Evolutionary conservation across 1,140 invertebrate genomes (phyloP).

Genomic region (Euwallacea similis): DNA sequence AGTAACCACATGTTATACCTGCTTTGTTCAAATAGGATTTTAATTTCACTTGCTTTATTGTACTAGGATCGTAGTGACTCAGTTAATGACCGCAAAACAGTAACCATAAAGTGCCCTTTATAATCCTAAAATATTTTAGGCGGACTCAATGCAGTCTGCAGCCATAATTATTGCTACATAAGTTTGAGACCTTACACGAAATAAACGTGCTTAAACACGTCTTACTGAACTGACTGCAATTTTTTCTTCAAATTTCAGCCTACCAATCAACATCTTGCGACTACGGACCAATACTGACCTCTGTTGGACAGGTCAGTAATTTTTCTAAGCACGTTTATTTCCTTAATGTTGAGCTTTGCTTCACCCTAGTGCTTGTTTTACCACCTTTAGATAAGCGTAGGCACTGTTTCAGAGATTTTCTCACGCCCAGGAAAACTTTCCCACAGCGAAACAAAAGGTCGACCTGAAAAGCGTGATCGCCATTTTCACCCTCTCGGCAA

Average conservation of each 20-base stretch:
- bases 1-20: too few relatives aligned
- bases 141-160: too few relatives aligned
- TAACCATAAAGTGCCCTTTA: too few relatives aligned
- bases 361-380: slow-evolving; percentile 3
- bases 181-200: not conserved
- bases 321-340: slow-evolving; percentile 45
- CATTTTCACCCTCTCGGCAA: slow-evolving; percentile 27
- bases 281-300: slow-evolving; percentile 55
- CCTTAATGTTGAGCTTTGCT: not conserved
- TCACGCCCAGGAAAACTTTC: slow-evolving; percentile 8
- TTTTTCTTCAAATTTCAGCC: slow-evolving; percentile 54
- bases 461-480: slow-evolving; percentile 8
- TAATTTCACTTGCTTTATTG: too few relatives aligned
- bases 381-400: too few relatives aligned
- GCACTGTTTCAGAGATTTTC: slow-evolving; percentile 3
- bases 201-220: slow-evolving; percentile 15
- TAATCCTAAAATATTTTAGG: too few relatives aligned
- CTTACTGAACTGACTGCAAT: not conserved
- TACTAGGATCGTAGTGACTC: too few relatives aligned
- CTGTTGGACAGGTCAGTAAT: slow-evolving; percentile 55
- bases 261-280: slow-evolving; percentile 54
- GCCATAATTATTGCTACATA: too few relatives aligned
- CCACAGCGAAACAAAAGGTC: slow-evolving; percentile 13
- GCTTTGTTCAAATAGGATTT: too few relatives aligned
- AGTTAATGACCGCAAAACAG: too few relatives aligned